Base-by-base conservation (phyloP, 1,140 invertebrate species). In the Bradynema listronoti region DNA sequence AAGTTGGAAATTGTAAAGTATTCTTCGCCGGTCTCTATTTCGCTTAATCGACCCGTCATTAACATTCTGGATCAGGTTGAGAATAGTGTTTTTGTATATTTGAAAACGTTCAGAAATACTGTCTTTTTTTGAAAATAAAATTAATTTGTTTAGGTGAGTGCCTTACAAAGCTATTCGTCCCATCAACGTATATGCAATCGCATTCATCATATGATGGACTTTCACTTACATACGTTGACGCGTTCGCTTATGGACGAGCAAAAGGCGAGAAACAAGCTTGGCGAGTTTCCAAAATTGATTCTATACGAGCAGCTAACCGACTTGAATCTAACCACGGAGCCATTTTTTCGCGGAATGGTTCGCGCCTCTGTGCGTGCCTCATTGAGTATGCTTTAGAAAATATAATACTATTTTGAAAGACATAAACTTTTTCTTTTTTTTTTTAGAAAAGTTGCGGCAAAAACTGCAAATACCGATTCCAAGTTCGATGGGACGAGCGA, bases 21-120 rank as follows among this genome's bases (percentile, higher is more conserved):
- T 51, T 77, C 75, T 24, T 70, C 71, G 33, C 79, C 78, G 14
- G 69, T 68, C 27, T 56, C 73, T 81, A 84, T 79, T 16, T 78
- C 66, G 34, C 56, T 79, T 5, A 79, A 79, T 68, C 71, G 78
- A 2, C 78, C 78, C 6, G 53, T 79, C 1, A 79, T 80, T 30
- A 77, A 75, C 24, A 80, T 79, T 53, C 54, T 79, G 46, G 78
- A 79, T 63, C 75, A 79, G 43, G 63, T 79, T 0, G 4, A 14
- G 30, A 63, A 22, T 69, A 16, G 16, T 36, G 11, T 14, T 52
- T 52, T 1, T 39, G 11, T 39, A 11, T 11, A 39, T 39, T 39
- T 39, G 36, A 11, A 11, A 11, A 11, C 11, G 19, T 11, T 11
- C 19, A 11, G 11, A 39, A 39, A 11, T 39, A 11, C 36, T 39